Conservation (phyloP, 2,888 invertebrate species). For the Eucera pruinosa region DNA sequence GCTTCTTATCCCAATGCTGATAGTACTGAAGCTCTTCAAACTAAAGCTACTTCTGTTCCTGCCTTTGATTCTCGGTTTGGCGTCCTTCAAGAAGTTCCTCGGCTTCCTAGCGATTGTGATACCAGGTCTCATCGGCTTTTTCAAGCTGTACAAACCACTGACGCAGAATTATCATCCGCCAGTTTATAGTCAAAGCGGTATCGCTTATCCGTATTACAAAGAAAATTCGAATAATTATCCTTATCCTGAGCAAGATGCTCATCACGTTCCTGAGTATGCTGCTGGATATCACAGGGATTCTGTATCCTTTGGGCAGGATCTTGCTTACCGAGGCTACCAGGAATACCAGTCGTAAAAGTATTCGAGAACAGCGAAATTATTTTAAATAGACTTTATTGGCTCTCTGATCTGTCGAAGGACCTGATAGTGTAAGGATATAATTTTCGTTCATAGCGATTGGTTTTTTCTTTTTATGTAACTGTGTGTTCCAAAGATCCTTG, state of each 20-base stretch:
- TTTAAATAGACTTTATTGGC: background rate
- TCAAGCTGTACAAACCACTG: constrained; percentile 92
- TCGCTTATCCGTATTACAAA: constrained; percentile 88
- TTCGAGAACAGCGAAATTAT: background rate
- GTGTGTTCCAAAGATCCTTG: too few species aligned
- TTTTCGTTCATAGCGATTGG: background rate
- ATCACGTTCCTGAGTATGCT: constrained; percentile 83
- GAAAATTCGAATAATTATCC: constrained; percentile 85
- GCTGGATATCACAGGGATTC: constrained; percentile 84
- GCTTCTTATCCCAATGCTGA: constrained; percentile 91
- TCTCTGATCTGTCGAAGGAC: background rate
- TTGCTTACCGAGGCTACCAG: constrained; percentile 90
- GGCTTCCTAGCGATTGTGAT: constrained; percentile 92
- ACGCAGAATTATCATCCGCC: constrained; percentile 85
- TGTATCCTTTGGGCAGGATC: constrained; percentile 88
- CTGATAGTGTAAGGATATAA: constrained; percentile 5
- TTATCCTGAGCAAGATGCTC: constrained; percentile 73
- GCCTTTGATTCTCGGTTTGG: constrained; percentile 92
- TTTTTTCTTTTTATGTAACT: background rate
- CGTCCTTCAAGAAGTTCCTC: constrained; percentile 93
- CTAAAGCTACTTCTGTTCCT: constrained; percentile 92
- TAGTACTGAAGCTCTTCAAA: constrained; percentile 93
- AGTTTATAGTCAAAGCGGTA: constrained; percentile 91
- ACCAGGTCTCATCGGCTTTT: constrained; percentile 93
- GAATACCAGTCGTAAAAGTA: constrained; percentile 70